A percentile compares a stretch with the other conserved stretches of the same genome.
phyloP scores from a whole-genome alignment of 2,888 invertebrate species.

The Tenodera sinensis region DNA sequence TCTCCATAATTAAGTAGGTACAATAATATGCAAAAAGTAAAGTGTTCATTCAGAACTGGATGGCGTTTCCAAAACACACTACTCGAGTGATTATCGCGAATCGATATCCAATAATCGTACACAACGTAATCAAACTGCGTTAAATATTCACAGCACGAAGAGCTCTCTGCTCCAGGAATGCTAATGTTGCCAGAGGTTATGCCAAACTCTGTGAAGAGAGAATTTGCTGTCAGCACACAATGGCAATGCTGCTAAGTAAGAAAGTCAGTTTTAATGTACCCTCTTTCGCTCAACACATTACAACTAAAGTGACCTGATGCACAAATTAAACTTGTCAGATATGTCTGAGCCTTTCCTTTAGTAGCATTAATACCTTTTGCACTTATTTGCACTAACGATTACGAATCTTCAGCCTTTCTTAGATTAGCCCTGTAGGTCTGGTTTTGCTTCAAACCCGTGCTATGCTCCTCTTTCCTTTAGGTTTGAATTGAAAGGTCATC shows the following conservation, averaged over 20 bases:
- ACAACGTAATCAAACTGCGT: neutral
- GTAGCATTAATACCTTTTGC: too few species aligned
- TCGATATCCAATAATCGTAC: neutral
- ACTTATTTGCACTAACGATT: too few species aligned
- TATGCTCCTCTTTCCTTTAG: too few species aligned
- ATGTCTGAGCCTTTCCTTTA: too few species aligned
- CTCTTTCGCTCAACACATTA: too few species aligned
- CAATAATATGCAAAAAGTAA: neutral
- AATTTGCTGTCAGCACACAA: neutral
- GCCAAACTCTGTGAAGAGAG: neutral
- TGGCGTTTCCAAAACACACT: neutral
- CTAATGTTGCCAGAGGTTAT: neutral
- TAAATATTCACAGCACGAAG: neutral
- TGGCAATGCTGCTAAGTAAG: neutral
- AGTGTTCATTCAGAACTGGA: neutral
- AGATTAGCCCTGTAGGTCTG: too few species aligned
- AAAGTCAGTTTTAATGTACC: neutral
- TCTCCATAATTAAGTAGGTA: slow-evolving; percentile 4
- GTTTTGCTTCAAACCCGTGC: too few species aligned
- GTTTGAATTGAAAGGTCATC: too few species aligned
- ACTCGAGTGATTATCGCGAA: neutral
- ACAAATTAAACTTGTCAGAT: too few species aligned
- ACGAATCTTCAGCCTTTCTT: too few species aligned
- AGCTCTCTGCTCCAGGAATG: neutral
- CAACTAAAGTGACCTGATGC: too few species aligned